These are phyloP conservation scores for Chirona hameri DNA, from an alignment of 2,888 invertebrate species.

Conservation along the genomic window DNA sequence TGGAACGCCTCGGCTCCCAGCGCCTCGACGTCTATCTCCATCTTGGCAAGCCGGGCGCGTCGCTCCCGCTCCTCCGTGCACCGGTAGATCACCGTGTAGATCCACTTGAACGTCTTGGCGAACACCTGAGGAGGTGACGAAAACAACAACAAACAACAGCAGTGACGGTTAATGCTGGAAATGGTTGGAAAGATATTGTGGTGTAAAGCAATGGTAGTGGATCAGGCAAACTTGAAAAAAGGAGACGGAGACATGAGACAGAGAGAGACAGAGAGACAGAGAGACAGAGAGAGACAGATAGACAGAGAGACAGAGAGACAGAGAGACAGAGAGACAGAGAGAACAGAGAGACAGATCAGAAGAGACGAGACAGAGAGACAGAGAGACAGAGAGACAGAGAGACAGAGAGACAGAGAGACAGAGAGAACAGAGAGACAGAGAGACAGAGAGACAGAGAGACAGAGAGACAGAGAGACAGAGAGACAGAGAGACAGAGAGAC, in stretches of 20 bases:
- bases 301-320: not conserved
- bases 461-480: no score
- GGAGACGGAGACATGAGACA: conserved; percentile 28
- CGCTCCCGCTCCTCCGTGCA: conserved; percentile 33
- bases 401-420: no score
- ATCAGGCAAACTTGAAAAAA: not conserved
- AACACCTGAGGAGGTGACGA: conserved; percentile 34
- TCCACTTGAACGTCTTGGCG: conserved; percentile 39
- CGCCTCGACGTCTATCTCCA: conserved; percentile 27
- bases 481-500: no score
- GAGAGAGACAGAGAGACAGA: conserved; percentile 24
- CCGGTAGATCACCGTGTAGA: conserved; percentile 38
- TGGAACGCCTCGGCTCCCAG: conserved; percentile 24
- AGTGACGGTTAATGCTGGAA: no score
- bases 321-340: conserved; percentile 2
- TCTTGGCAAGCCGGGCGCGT: not conserved
- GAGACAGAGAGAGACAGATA: conserved; percentile 22
- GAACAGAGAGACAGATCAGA: not conserved
- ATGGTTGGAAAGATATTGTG: no score
- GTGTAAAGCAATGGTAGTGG: no score
- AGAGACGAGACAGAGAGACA: not conserved
- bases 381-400: no score
- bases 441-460: no score
- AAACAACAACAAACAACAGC: no score
- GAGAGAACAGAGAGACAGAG: no score